These are phyloP conservation scores for Micronycteris hirsuta DNA, from an alignment of 2,113 vertebrate genomes.

Conservation along the genomic window DNA sequence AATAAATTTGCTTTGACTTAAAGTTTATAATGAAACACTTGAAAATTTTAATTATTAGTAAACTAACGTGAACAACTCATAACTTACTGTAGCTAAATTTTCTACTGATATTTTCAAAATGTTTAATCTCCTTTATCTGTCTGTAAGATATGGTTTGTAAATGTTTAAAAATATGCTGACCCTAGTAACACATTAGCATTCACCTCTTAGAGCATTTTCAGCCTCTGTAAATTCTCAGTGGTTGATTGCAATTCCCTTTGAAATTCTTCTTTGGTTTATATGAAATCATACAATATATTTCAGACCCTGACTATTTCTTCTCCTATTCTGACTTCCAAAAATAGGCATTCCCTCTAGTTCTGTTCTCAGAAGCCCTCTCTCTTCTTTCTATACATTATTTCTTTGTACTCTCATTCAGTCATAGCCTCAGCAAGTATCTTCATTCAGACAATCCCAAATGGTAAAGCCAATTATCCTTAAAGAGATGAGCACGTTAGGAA, in stretches of 20 bases:
- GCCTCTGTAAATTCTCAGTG: not conserved
- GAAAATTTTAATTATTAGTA: not conserved
- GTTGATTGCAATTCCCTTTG: not conserved
- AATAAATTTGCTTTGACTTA: not conserved
- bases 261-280: not conserved
- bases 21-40: not conserved
- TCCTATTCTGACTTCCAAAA: not conserved
- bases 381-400: not conserved
- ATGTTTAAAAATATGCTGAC: not conserved
- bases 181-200: not conserved
- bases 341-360: not conserved
- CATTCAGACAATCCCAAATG: not conserved
- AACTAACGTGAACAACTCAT: not conserved
- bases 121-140: not conserved
- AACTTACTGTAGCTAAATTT: not conserved
- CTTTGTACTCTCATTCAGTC: not conserved
- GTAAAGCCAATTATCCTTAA: slow-evolving; percentile 20
- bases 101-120: not conserved
- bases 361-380: not conserved
- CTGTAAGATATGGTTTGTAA: slow-evolving; percentile 4
- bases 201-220: not conserved
- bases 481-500: not conserved
- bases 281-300: not conserved
- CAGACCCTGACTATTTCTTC: not conserved
- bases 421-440: not conserved